A percentile compares a stretch with the other conserved stretches of the same genome.
Conservation (phyloP, 2,113 vertebrate species). For the Herpetotheres cachinnans region DNA sequence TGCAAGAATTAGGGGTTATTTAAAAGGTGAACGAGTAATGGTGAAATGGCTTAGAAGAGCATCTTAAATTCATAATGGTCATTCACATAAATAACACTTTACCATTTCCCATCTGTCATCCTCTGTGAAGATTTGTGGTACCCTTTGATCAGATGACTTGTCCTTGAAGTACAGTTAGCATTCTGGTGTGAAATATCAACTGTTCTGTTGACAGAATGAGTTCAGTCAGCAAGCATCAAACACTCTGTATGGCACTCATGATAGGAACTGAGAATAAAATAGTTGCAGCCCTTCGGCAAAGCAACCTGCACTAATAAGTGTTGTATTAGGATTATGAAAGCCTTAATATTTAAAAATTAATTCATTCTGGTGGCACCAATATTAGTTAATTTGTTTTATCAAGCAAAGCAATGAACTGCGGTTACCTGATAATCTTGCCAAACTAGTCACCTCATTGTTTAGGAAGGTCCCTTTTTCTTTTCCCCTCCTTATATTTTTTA, state of each 20-base stretch:
- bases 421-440: not conserved
- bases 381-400: not conserved
- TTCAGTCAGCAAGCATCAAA: conserved; percentile 43
- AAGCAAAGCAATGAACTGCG: not conserved
- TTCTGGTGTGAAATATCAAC: conserved; percentile 51
- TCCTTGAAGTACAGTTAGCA: conserved; percentile 67
- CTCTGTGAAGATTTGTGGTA: conserved; percentile 57
- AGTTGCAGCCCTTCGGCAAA: not conserved
- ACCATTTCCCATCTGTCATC: conserved; percentile 56
- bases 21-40: conserved; percentile 40
- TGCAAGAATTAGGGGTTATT: conserved; percentile 31
- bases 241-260: not conserved
- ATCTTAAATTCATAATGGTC: conserved; percentile 58
- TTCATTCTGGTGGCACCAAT: conserved; percentile 13
- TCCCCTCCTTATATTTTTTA: fast-evolving
- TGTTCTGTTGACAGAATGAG: conserved; percentile 54
- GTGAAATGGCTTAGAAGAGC: conserved; percentile 44
- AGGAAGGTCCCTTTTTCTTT: not conserved
- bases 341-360: not conserved
- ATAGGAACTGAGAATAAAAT: not conserved
- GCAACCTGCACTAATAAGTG: not conserved
- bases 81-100: conserved; percentile 57
- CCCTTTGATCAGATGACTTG: conserved; percentile 61
- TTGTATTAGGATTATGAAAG: not conserved
- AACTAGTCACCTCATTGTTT: not conserved